These are phyloP conservation scores for Choristoneura rosaceana DNA, from an alignment of 2,888 invertebrate genomes.

Conservation along the genomic window DNA sequence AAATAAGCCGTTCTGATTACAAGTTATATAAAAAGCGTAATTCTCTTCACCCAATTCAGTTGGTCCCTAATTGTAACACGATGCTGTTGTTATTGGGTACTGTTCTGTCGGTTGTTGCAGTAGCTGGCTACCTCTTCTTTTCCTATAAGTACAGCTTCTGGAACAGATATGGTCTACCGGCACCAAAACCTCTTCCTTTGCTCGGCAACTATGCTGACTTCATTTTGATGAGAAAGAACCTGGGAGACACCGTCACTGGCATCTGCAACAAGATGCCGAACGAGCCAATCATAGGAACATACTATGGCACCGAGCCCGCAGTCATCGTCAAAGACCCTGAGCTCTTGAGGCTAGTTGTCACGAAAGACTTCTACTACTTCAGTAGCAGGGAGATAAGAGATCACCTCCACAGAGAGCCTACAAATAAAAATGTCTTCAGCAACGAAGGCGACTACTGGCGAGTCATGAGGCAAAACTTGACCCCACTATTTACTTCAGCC, in stretches of 20 bases:
- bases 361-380: slow-evolving; percentile 51
- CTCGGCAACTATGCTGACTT: slow-evolving; percentile 65
- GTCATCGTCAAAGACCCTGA: slow-evolving; percentile 49
- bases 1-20: no score
- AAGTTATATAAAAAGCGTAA: no score
- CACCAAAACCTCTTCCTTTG: slow-evolving; percentile 48
- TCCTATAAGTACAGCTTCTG: slow-evolving; percentile 58
- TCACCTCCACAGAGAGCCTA: slow-evolving; percentile 39
- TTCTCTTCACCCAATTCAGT: no score
- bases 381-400: slow-evolving; percentile 46
- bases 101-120: background rate
- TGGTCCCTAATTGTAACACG: no score
- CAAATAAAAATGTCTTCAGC: slow-evolving; percentile 41
- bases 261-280: slow-evolving; percentile 60
- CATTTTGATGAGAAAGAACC: slow-evolving; percentile 55
- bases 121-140: background rate
- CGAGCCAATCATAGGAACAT: slow-evolving; percentile 64
- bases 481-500: slow-evolving; percentile 47
- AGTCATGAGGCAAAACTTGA: slow-evolving; percentile 48
- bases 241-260: slow-evolving; percentile 50
- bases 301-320: slow-evolving; percentile 48
- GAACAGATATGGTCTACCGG: slow-evolving; percentile 60
- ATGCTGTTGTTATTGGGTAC: background rate
- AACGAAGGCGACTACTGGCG: slow-evolving; percentile 47
- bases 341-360: slow-evolving; percentile 45